Evolutionary conservation across 2,113 vertebrate genomes (phyloP).

Genomic region (Capreolus pygargus): DNA sequence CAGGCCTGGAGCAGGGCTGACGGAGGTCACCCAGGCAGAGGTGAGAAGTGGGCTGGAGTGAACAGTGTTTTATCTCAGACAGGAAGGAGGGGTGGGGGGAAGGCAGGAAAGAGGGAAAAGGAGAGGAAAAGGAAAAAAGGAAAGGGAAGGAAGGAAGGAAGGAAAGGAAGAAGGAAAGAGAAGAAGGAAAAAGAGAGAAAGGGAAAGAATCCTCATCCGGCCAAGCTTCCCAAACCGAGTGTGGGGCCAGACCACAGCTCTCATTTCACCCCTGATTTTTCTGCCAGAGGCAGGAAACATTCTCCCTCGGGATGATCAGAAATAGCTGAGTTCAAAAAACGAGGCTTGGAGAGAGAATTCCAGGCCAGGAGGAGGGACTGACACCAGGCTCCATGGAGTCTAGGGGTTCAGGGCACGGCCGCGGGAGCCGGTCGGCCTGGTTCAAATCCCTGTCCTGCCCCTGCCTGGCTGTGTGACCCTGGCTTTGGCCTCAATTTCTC

Average conservation of each 20-base stretch:
- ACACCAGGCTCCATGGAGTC: slow-evolving; percentile 10
- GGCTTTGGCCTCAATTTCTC: not conserved
- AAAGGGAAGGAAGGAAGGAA: fast-evolving
- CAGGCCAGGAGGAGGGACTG: slow-evolving; percentile 44
- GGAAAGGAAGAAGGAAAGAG: fast-evolving
- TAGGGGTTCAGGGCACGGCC: not conserved
- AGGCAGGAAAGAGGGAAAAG: not conserved
- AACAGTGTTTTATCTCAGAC: not conserved
- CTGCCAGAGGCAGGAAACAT: slow-evolving; percentile 66
- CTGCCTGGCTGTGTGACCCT: not conserved
- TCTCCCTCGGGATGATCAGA: slow-evolving; percentile 59
- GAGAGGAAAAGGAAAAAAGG: fast-evolving
- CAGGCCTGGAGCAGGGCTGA: not conserved
- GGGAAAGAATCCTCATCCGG: not conserved
- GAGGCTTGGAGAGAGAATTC: slow-evolving; percentile 48
- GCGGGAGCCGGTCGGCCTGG: slow-evolving; percentile 17
- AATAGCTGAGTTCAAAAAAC: slow-evolving; percentile 62
- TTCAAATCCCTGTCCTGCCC: slow-evolving; percentile 41
- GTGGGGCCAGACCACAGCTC: slow-evolving; percentile 62
- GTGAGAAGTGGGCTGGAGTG: not conserved
- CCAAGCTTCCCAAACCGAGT: not conserved
- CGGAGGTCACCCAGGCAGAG: not conserved
- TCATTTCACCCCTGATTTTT: slow-evolving; percentile 59
- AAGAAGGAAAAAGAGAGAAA: fast-evolving
- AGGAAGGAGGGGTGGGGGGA: not conserved